A percentile compares a stretch with the other conserved stretches of the same genome.
phyloP scores from a whole-genome alignment of 2,888 invertebrate genomes.

The Drosophila atripex region DNA sequence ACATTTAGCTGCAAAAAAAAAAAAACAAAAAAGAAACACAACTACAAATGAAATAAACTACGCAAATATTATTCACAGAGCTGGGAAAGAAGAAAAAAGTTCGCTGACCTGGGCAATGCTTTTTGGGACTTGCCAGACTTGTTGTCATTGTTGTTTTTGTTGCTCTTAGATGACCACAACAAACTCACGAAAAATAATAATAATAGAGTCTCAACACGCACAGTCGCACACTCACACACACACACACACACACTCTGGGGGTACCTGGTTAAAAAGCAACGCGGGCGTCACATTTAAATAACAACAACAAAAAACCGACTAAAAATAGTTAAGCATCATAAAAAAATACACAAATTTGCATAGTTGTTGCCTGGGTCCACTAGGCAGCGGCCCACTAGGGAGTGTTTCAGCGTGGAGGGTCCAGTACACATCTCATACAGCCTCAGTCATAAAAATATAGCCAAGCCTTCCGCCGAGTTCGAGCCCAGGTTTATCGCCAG shows the following conservation, averaged over 20 bases:
- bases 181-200: conserved; percentile 41
- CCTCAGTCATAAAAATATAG: conserved; percentile 66
- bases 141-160: conserved; percentile 41
- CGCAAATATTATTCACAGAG: conserved; percentile 48
- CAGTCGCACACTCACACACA: conserved; percentile 46
- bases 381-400: conserved; percentile 26
- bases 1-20: conserved; percentile 51
- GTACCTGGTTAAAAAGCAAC: conserved; percentile 22
- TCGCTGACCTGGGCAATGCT: conserved; percentile 76
- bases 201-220: conserved; percentile 47
- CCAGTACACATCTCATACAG: conserved; percentile 42
- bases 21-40: conserved; percentile 8
- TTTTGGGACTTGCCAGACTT: conserved; percentile 69
- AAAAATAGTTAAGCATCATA: conserved; percentile 77
- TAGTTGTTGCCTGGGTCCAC: conserved; percentile 65
- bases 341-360: conserved; percentile 67
- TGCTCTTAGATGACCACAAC: conserved; percentile 69
- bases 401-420: conserved; percentile 35
- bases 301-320: conserved; percentile 72
- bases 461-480: conserved; percentile 58
- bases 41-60: conserved; percentile 40
- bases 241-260: conserved; percentile 21
- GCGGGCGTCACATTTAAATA: conserved; percentile 72
- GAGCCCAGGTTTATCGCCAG: conserved; percentile 57
- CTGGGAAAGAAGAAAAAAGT: conserved; percentile 61